Base-by-base conservation (phyloP, 2,113 vertebrate species). In the Myocastor coypus region DNA sequence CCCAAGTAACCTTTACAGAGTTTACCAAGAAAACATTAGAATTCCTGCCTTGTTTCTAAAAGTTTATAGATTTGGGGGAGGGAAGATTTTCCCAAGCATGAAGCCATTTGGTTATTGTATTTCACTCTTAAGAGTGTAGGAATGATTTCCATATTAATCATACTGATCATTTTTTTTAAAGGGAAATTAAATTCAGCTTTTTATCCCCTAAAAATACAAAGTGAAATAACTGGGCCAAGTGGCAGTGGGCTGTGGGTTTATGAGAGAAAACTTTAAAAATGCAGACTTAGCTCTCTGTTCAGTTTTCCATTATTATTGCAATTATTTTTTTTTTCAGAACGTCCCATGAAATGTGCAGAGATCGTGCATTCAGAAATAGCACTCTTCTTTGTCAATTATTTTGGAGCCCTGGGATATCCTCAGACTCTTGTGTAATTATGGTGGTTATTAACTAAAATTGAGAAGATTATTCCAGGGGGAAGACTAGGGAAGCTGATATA, bases 1-100 rank as follows among this genome's bases (percentile, higher is more conserved):
- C 95, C 95, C 94, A 97, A 98, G 96, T 97, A 98, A 98, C 96
- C 94, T 98, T 98, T 97, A 96, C 96, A 95, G 92, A 97, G 30
- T 92, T 92, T 97, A 96, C 96, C 61, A 97, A 92, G 92, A 94
- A 69, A 97, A 66, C 52, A 95, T 92, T 97, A 64, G 57, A 95
- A 94, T 91, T 95, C 50, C 85, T 92, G 97, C 77, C 87, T 91
- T 83, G 30, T 94, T 97, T 98, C 86, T 97, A 92, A 96, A 97
- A 98, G 82, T 97, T 97, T 95, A 90, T 42, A 96, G 94, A 94
- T 97, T 96, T 95, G 93, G 94, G 89, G 95, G 91, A 63, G 68
- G 19, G 1, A 42, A 84, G 24, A 83, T 7, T 96, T 87, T n/a
- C 0, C 32, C 20, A 89, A 94, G 89, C 87, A 94, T 97, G 85